Base-by-base conservation (phyloP, 2,888 invertebrate genomes). In the Bugula neritina region DNA sequence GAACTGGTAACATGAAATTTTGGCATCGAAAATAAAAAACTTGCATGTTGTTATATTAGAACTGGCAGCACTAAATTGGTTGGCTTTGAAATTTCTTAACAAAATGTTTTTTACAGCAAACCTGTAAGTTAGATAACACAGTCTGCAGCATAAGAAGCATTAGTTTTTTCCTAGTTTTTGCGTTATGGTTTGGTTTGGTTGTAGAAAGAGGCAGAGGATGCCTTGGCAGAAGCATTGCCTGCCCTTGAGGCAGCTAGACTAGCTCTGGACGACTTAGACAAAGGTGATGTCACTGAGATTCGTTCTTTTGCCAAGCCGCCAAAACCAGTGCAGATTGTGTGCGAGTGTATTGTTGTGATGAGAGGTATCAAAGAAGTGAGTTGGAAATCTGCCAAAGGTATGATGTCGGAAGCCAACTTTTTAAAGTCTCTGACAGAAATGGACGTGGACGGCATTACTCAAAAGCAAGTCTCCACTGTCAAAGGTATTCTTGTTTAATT, bases 381-480 rank as follows among this genome's bases (percentile, higher is more conserved):
- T 58, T 95, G 94, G 94, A 94, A 94, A 82, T 89, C 90, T 0
- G 93, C 94, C 0, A 94, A 91, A 83, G 92, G 88, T 0, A 92
- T 95, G 90, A 93, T 95, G 94, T 89, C 92, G 0, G 94, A 95
- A 80, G 90, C 92, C 0, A 91, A 89, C 83, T 95, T 94, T 84
- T 83, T 95, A 54, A 87, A 88, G 71, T 88, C 88, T 71, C 86
- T 95, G 52, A 90, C 91, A 84, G 92, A 93, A 83, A 90, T 95
- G 90, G 92, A 95, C 81, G 91, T 84, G 0, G 85, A 86, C 73
- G 76, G 77, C 72, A 85, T 86, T 58, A 80, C 84, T 0, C 74
- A 73, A 27, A 80, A 80, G 74, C 84, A 84, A 76, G 80, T 81
- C 1, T 72, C 75, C 13, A 80, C 81, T 71, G 82, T 83, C n/a